Percentiles rank a stretch among this genome's conserved stretches.
Conservation (phyloP, 2,888 invertebrate genomes). For the Calliphora vomitoria region DNA sequence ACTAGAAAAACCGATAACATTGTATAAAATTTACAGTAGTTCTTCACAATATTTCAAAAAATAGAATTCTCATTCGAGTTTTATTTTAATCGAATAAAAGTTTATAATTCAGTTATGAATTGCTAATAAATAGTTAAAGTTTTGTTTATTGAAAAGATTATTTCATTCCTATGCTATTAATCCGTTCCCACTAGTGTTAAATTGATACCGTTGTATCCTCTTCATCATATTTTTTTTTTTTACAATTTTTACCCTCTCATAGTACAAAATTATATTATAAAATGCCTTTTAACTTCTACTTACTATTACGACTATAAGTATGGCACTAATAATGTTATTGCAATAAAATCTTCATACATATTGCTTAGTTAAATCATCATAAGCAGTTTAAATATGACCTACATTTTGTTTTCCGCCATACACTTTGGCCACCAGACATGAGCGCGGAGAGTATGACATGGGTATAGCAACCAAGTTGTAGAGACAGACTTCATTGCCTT, state of each 20-base stretch:
- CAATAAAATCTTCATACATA: slow-evolving; percentile 38
- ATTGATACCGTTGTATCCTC: background rate
- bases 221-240: background rate
- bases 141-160: no score
- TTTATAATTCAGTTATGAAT: no score
- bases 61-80: no score
- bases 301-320: background rate
- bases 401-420: slow-evolving; percentile 24
- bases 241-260: background rate
- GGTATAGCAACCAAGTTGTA: background rate
- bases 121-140: no score
- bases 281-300: slow-evolving; percentile 33
- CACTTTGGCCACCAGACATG: background rate
- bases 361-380: slow-evolving; percentile 57
- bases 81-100: no score
- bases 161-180: no score
- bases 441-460: background rate
- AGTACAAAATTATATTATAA: slow-evolving; percentile 35
- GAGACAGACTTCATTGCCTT: slow-evolving; percentile 26
- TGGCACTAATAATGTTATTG: slow-evolving; percentile 29
- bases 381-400: slow-evolving; percentile 67
- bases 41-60: no score
- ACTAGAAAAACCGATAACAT: background rate
- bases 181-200: background rate
- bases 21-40: no score